Conservation (phyloP, 2,113 vertebrate genomes). For the Corythaeola cristata region DNA sequence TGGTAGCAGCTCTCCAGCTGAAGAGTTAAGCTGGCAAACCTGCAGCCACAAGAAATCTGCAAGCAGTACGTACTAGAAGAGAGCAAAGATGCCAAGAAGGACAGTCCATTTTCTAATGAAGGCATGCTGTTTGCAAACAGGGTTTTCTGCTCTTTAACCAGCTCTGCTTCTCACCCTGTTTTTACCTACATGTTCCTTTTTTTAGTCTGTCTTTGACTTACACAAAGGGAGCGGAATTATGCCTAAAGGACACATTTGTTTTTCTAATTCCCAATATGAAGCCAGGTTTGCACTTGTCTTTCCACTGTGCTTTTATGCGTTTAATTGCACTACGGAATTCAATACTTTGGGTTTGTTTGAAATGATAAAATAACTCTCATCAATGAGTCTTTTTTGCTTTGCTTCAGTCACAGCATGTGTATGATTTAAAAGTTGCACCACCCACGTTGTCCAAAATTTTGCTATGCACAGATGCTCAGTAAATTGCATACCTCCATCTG, state of each 20-base stretch:
- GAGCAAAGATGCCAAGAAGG: neutral
- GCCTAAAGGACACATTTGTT: neutral
- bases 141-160: neutral
- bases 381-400: conserved; percentile 22
- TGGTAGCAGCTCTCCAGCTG: neutral
- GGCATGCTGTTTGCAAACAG: neutral
- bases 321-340: conserved; percentile 36
- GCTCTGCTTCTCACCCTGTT: neutral
- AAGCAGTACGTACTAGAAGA: neutral
- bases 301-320: neutral
- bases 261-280: neutral
- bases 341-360: neutral
- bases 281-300: neutral
- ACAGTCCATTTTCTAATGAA: neutral
- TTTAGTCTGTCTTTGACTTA: neutral
- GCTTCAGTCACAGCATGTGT: conserved; percentile 5
- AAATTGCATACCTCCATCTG: conserved; percentile 58
- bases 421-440: conserved; percentile 44
- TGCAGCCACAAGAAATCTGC: neutral
- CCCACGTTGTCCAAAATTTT: conserved; percentile 61
- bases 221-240: neutral
- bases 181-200: neutral
- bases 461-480: conserved; percentile 64
- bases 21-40: neutral
- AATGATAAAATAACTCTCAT: conserved; percentile 28